Evolutionary conservation across 2,888 invertebrate genomes (phyloP).

Genomic region (Rhagonycha fulva): DNA sequence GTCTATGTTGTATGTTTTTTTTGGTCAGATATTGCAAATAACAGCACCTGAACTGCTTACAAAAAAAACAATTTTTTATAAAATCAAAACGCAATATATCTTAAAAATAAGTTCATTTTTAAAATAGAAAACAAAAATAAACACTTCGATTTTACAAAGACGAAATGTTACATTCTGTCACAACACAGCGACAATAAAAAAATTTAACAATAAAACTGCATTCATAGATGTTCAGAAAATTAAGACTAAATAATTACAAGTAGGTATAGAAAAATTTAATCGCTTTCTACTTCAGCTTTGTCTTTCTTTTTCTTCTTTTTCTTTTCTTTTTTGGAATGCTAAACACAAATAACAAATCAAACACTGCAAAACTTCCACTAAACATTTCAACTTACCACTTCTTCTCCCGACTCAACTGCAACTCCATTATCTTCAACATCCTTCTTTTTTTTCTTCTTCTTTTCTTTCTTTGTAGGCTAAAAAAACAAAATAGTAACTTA

Average conservation of each 20-base stretch:
- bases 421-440: constrained; percentile 63
- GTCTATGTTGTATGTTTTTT: too few species aligned
- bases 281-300: constrained; percentile 5
- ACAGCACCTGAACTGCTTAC: too few species aligned
- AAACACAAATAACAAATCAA: background rate
- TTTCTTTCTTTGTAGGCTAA: constrained; percentile 63
- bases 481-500: constrained; percentile 41
- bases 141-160: background rate
- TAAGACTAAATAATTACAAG: background rate
- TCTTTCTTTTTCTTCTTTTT: constrained; percentile 10
- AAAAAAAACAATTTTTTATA: too few species aligned
- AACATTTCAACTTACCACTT: background rate
- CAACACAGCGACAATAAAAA: background rate
- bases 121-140: background rate
- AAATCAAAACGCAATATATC: background rate
- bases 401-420: background rate
- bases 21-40: too few species aligned
- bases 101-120: background rate
- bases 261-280: background rate
- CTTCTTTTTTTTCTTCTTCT: constrained; percentile 81
- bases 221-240: background rate
- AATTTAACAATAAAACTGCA: background rate
- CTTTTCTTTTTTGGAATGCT: background rate
- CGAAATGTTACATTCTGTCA: background rate
- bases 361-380: background rate